These are phyloP conservation scores for Diarsia mendica DNA, from an alignment of 2,888 invertebrate genomes.

Conservation along the genomic window DNA sequence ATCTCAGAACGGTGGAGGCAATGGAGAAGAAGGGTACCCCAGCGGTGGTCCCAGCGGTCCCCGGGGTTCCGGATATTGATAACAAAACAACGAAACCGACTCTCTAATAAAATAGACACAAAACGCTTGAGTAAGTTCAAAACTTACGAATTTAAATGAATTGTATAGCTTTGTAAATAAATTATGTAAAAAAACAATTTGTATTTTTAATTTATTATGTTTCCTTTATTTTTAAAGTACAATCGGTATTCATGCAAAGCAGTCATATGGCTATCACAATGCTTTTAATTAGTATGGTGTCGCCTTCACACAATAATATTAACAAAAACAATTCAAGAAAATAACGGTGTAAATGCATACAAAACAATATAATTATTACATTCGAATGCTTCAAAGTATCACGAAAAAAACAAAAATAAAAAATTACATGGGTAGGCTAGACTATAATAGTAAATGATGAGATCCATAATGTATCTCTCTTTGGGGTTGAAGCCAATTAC, in stretches of 20 bases:
- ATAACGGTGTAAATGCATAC: constrained; percentile 60
- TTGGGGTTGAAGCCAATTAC: neutral
- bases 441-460: neutral
- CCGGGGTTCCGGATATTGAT: constrained; percentile 85
- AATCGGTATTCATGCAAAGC: constrained; percentile 52
- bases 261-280: constrained; percentile 60
- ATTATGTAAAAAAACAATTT: constrained; percentile 36
- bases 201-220: constrained; percentile 43
- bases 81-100: constrained; percentile 33
- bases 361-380: constrained; percentile 57
- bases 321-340: constrained; percentile 47
- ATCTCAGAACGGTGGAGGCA: constrained; percentile 60
- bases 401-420: constrained; percentile 49
- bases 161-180: constrained; percentile 62
- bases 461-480: constrained; percentile 25
- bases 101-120: constrained; percentile 21
- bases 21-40: constrained; percentile 81
- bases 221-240: constrained; percentile 52
- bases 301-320: constrained; percentile 36
- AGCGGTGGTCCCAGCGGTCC: constrained; percentile 84
- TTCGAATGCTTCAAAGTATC: constrained; percentile 64
- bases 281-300: constrained; percentile 47
- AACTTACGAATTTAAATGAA: constrained; percentile 45
- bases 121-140: constrained; percentile 45
- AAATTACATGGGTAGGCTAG: constrained; percentile 18